phyloP scores from a whole-genome alignment of 2,113 vertebrate species.

The Crypturellus undulatus region DNA sequence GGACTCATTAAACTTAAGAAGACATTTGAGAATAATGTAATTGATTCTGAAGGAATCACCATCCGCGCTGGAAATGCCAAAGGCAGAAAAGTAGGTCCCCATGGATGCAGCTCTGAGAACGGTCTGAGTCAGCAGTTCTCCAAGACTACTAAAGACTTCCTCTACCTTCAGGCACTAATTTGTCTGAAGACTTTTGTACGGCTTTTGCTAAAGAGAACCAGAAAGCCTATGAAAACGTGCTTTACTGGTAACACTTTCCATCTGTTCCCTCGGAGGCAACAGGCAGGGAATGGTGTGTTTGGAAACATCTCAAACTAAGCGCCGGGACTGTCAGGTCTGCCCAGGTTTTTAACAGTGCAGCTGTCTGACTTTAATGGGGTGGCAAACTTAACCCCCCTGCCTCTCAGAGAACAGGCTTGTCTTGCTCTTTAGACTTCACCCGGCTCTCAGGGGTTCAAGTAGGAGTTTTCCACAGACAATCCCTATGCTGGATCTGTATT shows the following conservation, averaged over 20 bases:
- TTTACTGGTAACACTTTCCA: constrained; percentile 76
- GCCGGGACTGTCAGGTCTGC: constrained; percentile 16
- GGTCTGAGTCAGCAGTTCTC: constrained; percentile 75
- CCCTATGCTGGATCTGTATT: background rate
- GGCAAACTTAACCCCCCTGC: background rate
- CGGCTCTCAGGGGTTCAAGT: background rate
- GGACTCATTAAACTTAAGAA: constrained; percentile 53
- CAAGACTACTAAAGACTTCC: constrained; percentile 67
- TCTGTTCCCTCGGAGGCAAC: constrained; percentile 69
- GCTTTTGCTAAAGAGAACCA: constrained; percentile 76
- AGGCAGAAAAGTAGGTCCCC: constrained; percentile 40
- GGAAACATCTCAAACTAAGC: constrained; percentile 61
- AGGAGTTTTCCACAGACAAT: background rate
- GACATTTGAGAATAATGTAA: constrained; percentile 66
- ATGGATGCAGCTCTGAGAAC: background rate
- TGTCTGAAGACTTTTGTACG: constrained; percentile 73
- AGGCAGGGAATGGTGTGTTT: constrained; percentile 51
- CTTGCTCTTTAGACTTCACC: background rate
- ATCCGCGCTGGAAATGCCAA: constrained; percentile 31
- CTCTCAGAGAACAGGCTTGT: background rate
- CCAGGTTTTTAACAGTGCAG: background rate
- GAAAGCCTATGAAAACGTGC: constrained; percentile 74
- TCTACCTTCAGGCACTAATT: constrained; percentile 78
- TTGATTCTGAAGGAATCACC: constrained; percentile 63
- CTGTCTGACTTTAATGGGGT: constrained; percentile 42